These are phyloP conservation scores for Euleptes europaea DNA, from an alignment of 2,113 vertebrate species.

Conservation along the genomic window DNA sequence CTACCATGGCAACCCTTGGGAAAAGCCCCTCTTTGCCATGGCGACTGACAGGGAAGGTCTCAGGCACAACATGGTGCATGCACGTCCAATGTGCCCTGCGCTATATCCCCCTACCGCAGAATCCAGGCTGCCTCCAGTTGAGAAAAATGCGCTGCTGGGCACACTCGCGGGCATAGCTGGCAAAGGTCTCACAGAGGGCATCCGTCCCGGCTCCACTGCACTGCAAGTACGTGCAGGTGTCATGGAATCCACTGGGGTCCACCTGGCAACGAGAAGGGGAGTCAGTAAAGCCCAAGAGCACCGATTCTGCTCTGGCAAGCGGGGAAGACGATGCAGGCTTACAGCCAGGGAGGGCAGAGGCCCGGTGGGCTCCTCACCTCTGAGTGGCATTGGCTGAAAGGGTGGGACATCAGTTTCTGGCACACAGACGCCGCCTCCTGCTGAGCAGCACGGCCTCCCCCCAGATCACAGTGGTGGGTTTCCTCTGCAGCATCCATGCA, in stretches of 20 bases:
- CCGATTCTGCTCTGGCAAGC: not conserved
- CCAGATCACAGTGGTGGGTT: constrained; percentile 68
- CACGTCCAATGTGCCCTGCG: not conserved
- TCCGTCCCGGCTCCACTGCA: constrained; percentile 59
- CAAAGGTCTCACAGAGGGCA: constrained; percentile 80
- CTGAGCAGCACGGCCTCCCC: constrained; percentile 13
- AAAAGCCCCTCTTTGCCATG: not conserved
- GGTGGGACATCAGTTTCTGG: constrained; percentile 72
- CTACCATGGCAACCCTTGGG: not conserved
- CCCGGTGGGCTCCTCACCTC: constrained; percentile 63
- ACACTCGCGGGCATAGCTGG: constrained; percentile 83
- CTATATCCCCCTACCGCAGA: constrained; percentile 78
- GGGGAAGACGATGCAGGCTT: fast-evolving
- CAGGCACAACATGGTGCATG: not conserved
- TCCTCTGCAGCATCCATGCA: constrained; percentile 82
- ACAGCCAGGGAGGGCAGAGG: fast-evolving
- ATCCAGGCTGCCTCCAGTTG: constrained; percentile 76
- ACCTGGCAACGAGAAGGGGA: constrained; percentile 56
- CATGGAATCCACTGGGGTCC: constrained; percentile 76
- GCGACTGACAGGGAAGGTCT: no score
- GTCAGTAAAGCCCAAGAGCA: fast-evolving
- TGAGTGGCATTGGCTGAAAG: constrained; percentile 82
- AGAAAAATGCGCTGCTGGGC: constrained; percentile 71
- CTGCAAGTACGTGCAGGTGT: constrained; percentile 82
- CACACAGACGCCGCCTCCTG: constrained; percentile 75